Base-by-base conservation (phyloP, 2,113 vertebrate species). In the Herpailurus yagouaroundi region DNA sequence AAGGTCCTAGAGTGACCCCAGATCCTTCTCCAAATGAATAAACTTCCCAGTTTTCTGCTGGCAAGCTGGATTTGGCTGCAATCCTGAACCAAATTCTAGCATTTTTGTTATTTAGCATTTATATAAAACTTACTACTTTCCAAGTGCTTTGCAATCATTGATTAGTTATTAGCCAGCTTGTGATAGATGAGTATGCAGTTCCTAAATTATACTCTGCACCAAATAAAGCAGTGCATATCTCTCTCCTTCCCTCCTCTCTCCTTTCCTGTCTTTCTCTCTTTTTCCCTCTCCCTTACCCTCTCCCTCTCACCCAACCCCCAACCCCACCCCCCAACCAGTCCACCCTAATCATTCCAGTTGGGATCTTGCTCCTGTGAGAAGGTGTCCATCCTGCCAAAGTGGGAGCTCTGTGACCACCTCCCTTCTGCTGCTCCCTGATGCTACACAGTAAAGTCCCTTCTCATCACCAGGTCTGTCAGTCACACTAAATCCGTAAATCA, bases 111-210 rank as follows among this genome's bases (percentile, higher is more conserved):
- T 82, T 95, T 77, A 91, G 36, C 14, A 52, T 90, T 92, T 81
- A 64, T 36, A 33, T 69, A 89, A 91, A 92, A 77, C 45, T 41
- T 52, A 36, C 4, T 38, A 45, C 52, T 19, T 93, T 95, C 91
- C 57, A 94, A 89, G 77, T 27, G 29, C 25, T 97, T 57, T 96
- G 69, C 76, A 71, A 27, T 64, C 84, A 93, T 96, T 64, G 90
- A 94, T 86, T 85, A 86, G 68, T 80, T 79, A 96, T 95, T 86
- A 95, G 77, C 31, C 81, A 91, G 36, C 31, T 52, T 5, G 0
- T 90, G 45, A 93, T 11, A 27, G 71, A 94, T 89, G 71, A 88
- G 57, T 50, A 8, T 69, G 73, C 23, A 73, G 23, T 52, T 82
- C 23, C 68, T 95, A 96, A 94, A 96, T 85, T 88, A 74, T 21